Conservation (phyloP, 2,113 vertebrate species). For the Colaptes auratus region DNA sequence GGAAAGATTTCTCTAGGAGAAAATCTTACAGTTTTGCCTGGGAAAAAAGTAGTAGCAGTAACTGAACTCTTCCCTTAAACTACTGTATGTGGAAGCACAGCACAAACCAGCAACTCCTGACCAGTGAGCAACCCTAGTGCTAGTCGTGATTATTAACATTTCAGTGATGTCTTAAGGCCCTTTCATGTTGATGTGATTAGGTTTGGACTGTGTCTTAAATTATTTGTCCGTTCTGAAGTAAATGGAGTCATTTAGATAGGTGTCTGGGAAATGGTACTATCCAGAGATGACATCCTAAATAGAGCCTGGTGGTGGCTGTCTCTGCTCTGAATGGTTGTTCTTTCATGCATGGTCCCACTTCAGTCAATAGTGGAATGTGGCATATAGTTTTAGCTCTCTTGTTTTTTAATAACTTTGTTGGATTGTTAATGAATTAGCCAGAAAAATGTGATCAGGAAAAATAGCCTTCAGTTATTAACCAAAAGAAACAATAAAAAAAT, state of each 20-base stretch:
- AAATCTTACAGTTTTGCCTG: neutral
- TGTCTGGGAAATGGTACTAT: neutral
- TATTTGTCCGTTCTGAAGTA: neutral
- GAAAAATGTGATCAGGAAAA: neutral
- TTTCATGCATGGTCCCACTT: neutral
- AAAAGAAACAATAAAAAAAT: neutral
- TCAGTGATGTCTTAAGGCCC: neutral
- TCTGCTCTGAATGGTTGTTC: neutral
- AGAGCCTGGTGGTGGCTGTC: neutral
- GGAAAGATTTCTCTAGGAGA: neutral
- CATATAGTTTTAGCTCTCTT: neutral
- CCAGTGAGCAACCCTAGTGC: neutral
- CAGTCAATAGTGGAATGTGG: neutral
- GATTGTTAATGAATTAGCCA: neutral
- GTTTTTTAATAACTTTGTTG: neutral
- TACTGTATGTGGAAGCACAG: neutral
- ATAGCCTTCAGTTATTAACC: neutral
- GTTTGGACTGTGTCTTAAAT: neutral
- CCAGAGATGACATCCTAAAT: neutral
- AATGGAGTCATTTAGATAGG: neutral
- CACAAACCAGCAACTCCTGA: neutral
- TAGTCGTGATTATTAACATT: neutral
- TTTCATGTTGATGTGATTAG: neutral
- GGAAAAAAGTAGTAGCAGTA: neutral
- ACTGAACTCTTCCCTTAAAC: neutral